Base-by-base conservation (phyloP, 2,888 invertebrate species). In the Frankliniella intonsa region DNA sequence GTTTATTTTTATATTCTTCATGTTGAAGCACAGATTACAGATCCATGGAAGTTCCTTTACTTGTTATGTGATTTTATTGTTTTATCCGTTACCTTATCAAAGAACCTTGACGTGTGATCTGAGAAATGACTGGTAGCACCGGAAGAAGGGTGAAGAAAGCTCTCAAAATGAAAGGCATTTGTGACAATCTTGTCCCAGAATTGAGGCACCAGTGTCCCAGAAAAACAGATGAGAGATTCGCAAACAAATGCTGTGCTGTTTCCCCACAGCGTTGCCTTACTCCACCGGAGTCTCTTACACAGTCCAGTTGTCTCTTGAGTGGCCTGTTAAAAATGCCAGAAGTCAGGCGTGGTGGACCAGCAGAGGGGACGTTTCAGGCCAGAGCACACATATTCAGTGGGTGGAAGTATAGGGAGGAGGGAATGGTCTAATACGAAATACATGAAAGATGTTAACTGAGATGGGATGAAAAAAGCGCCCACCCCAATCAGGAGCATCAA, bases 1-100 rank as follows among this genome's bases (percentile, higher is more conserved):
- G 69, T 76, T 76, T 76, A 76, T 76, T 76, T 76, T 76, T 76
- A 76, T 76, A 76, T 76, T 76, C 69, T 76, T 76, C 69, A 76
- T 76, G 69, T 76, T 76, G 69, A 76, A 76, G 69, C 69, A 76
- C 69, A 25, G n/a, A 76, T 76, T 76, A 76, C 22, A 76, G 9
- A 76, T 19, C 55, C 38, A 14, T 55, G 5, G 55, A 19, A 55
- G 55, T 55, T 55, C 55, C 55, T 55, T 38, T 55, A 55, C 11
- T 5, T 14, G 14, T 19, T 55, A 7, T 55, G 12, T 12, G 55
- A 25, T 76, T 76, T 76, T 5, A 76, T 76, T 76, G 9, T 25
- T 25, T 12, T 12, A 2, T 14, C 14, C 5, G 7, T 19, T 10
- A 19, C 19, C 7, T 55, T 14, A 55, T 19, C 14, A 19, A 14